These are phyloP conservation scores for Sylvietta virens DNA, from an alignment of 2,113 vertebrate species.

Conservation along the genomic window DNA sequence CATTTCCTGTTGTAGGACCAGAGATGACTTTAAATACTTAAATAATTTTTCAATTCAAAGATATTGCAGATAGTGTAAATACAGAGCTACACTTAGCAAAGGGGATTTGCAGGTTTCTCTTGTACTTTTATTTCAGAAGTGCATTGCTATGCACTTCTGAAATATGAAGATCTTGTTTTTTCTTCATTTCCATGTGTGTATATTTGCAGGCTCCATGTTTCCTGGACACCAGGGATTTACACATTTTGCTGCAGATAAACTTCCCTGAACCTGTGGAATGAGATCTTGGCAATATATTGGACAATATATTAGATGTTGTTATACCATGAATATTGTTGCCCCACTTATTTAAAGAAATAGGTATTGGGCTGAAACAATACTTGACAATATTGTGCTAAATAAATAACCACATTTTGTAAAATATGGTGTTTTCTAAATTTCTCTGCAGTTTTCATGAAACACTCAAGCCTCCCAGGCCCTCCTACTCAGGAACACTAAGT, in stretches of 20 bases:
- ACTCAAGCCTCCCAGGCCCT: neutral
- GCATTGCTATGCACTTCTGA: neutral
- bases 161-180: neutral
- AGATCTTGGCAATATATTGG: neutral
- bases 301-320: neutral
- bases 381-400: neutral
- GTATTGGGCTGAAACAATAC: neutral
- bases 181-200: neutral
- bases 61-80: neutral
- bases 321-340: neutral
- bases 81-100: neutral
- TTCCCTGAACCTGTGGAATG: neutral
- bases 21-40: neutral
- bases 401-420: neutral
- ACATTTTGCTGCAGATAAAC: neutral
- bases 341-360: neutral
- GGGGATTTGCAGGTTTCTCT: neutral
- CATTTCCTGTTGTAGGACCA: neutral
- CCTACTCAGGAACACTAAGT: neutral
- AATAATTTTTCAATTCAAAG: neutral
- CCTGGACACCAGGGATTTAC: neutral
- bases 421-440: neutral
- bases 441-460: neutral
- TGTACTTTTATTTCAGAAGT: neutral
- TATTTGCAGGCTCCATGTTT: neutral